Base-by-base conservation (phyloP, 2,113 vertebrate genomes). In the Equus quagga region DNA sequence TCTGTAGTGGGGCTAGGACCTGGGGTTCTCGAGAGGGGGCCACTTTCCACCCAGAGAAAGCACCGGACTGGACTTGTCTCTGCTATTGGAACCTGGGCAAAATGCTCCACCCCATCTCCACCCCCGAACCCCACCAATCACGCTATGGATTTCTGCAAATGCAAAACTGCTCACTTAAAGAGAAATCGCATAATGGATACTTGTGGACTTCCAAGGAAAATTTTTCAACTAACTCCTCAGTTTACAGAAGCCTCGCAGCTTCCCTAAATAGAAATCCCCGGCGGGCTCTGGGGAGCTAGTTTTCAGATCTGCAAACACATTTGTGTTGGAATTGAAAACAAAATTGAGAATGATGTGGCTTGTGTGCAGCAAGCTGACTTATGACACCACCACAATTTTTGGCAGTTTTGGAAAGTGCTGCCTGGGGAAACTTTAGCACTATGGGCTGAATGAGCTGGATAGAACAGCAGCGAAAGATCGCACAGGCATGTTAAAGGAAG, bases 301-400 rank as follows among this genome's bases (percentile, higher is more conserved):
- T 85, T 97, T 98, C 96, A 95, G 95, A 73, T 97, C 85, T 97
- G 90, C 89, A 98, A 98, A 97, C 98, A 94, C 91, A 96, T 98
- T 98, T 98, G 94, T 98, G 95, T 97, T 98, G 96, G 96, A 98
- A 98, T 97, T 93, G 95, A 98, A 98, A 98, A 98, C 94, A 98
- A 98, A 98, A 89, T 73, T 96, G 98, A 82, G 96, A 98, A 98
- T 98, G 97, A 97, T 90, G 94, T 93, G 96, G 95, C 97, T 96
- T 97, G 96, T 96, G 95, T 98, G 96, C 64, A 86, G 94, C 89
- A 89, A 97, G 96, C 93, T 86, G 97, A 84, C n/a, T 98, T 96
- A 89, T 94, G 97, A 98, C 80, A 98, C 97, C 93, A 97, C 84
- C 91, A 97, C 81, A 60, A 89, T 97, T 94, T 97, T 12, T 91